Conservation (phyloP, 2,797 vertebrate genomes). For the Falco novaeseelandiae region DNA sequence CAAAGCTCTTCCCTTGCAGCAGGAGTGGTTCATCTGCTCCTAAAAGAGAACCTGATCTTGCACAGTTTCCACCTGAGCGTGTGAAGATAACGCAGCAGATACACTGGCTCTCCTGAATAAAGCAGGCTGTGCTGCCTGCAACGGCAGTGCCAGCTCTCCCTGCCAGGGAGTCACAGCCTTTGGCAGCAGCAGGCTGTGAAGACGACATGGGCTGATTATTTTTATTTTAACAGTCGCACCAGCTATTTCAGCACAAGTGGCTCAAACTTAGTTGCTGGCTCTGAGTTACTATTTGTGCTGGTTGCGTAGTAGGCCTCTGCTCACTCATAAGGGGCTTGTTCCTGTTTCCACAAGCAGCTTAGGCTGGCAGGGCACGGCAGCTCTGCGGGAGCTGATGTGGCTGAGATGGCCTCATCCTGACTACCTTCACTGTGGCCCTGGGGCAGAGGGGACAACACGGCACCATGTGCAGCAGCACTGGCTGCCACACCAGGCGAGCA, state of each 20-base stretch:
- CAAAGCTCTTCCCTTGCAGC: not conserved
- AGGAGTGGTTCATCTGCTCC: not conserved
- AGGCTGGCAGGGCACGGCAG: not conserved
- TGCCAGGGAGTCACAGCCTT: not conserved
- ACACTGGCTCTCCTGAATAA: not conserved
- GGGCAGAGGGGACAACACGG: not conserved
- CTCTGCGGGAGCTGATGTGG: not conserved
- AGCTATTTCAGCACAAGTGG: not conserved
- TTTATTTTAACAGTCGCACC: not conserved
- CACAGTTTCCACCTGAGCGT: not conserved
- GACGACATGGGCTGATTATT: not conserved
- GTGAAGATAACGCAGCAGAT: not conserved
- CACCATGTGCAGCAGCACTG: not conserved
- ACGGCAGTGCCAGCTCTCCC: not conserved
- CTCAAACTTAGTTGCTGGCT: not conserved
- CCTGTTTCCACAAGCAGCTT: not conserved
- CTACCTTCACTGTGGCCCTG: accelerated
- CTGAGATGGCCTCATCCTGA: not conserved
- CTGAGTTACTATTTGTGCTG: not conserved
- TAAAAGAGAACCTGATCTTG: not conserved
- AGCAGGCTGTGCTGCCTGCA: not conserved
- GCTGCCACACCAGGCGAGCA: accelerated
- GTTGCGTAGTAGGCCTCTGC: not conserved
- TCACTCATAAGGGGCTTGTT: not conserved
- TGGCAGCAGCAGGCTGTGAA: not conserved